Percentiles rank a stretch among this genome's conserved stretches.
These are phyloP conservation scores for Gorsachius goisagi DNA, from an alignment of 2,113 vertebrate species.

Conservation along the genomic window DNA sequence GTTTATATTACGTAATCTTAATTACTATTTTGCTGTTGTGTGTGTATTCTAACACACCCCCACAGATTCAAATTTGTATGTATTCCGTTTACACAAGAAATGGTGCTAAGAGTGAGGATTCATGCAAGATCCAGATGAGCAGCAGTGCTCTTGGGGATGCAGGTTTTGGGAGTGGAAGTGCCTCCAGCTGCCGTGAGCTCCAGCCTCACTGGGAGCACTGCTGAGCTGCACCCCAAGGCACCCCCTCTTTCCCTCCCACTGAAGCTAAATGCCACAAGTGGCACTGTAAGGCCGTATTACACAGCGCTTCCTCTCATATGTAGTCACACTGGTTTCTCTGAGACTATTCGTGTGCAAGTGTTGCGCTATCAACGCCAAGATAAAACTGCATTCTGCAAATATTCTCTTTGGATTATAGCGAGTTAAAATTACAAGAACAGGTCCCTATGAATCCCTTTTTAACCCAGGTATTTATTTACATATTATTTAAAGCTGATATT, in stretches of 20 bases:
- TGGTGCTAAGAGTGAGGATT: not conserved
- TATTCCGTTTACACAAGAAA: not conserved
- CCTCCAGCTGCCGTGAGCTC: not conserved
- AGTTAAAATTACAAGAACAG: not conserved
- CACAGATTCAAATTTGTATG: not conserved
- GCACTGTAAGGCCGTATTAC: not conserved
- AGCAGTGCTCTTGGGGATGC: not conserved
- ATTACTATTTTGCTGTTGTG: not conserved
- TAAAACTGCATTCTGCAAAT: not conserved
- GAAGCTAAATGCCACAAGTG: not conserved
- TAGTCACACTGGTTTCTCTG: not conserved
- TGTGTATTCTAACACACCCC: not conserved
- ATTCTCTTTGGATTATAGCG: not conserved
- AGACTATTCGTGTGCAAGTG: not conserved
- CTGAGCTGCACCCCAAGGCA: not conserved
- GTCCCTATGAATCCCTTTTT: not conserved
- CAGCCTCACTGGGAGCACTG: not conserved
- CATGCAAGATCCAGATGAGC: fast-evolving
- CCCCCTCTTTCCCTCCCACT: not conserved
- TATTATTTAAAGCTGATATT: not conserved
- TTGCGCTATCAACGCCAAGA: not conserved
- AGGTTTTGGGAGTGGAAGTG: not conserved
- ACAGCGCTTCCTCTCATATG: not conserved
- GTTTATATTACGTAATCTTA: not conserved
- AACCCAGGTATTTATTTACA: not conserved